Evolutionary conservation across 2,113 vertebrate genomes (phyloP), one percentile per base, ranked within the genome.

Genomic region (Petroica traversi): DNA sequence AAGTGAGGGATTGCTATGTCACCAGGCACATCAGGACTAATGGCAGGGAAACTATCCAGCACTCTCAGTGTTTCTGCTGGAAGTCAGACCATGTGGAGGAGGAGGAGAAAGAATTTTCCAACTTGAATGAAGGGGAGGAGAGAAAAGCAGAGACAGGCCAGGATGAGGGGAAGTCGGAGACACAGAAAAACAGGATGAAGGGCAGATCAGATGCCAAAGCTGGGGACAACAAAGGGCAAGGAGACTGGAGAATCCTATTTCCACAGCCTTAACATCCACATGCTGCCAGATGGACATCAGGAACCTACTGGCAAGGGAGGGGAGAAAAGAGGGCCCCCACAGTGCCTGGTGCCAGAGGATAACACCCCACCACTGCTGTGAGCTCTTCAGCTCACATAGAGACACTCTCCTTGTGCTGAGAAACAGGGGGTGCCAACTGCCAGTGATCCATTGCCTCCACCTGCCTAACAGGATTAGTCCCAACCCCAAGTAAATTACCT

Each of bases 101-200:
- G 93, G 92, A 96, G 72, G 57, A 93, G 79, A 85, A 95, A 34
- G 94, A 96, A 93, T 94, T 81, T 95, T 88, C 73, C 64, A 91
- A 12, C 57, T 92, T 95, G 80, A 91, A 85, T 78, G 80, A 92
- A 95, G 66, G 36, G 28, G 64, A 89, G 73, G 92, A 87, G 72
- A 84, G 83, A 69, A 95, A 83, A 93, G 68, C 63, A 86, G 86
- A 91, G 68, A 72, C 1, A 0, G 41, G 55, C 59, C 88, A 91
- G 85, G 76, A 90, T 41, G 88, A 90, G 49, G 69, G 52, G 57
- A 95, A 84, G 85, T 78, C 6, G 0, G 52, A 95, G 64, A 92
- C 34, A 71, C 14, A 90, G 58, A 88, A 90, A 95, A 97, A 59
- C 85, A 96, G 91, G 82, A 96, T 83, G 75, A 71, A 87, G 25